Base-by-base conservation (phyloP, 2,888 invertebrate species). In the Caradrina kadenii region DNA sequence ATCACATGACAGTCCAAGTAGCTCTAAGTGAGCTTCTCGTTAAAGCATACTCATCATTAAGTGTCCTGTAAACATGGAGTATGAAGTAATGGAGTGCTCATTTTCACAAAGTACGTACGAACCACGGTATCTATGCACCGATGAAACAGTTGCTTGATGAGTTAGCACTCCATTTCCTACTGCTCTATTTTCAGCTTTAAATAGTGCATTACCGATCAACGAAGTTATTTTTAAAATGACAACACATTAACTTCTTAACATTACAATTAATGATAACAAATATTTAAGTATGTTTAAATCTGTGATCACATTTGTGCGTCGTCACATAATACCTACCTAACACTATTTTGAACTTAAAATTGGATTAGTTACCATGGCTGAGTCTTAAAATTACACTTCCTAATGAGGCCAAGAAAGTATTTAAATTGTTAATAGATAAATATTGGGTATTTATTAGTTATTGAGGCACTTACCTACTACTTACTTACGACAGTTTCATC, bases 211-310 rank as follows among this genome's bases (percentile, higher is more conserved):
- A 82, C 48, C 22, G 56, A 63, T 67, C 10, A 17, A 69, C 49
- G 11, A 13, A 60, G 66, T 65, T 76, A 82, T 82, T 71, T 81
- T 73, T 55, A 67, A 63, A 58, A 49, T 31, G 45, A 67, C 35
- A 22, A 45, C 39, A 17, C 54, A 17, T 35, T 48, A 31, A 21
- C 48, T 39, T 13, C 13, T 64, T 49, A 52, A 31, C 62, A 31
- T 5, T 48, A 48, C 11, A n/a, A 35, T 58, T 11, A 59, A 48
- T 54, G 19, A 50, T 54, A 62, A 22, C 26, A 15, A 35, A 22
- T 8, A n/a, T 17, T 48, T 49, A 58, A 22, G 45, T 21, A 22
- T 42, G 0, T 65, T 62, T 54, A 73, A 63, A 77, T 39, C 48
- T 66, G 8, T 66, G 17, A 74, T 70, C 19, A 17, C 42, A 74